A percentile compares a stretch with the other conserved stretches of the same genome.
These are phyloP conservation scores for Hemiprocne comata DNA, from an alignment of 2,113 vertebrate genomes.

Conservation along the genomic window DNA sequence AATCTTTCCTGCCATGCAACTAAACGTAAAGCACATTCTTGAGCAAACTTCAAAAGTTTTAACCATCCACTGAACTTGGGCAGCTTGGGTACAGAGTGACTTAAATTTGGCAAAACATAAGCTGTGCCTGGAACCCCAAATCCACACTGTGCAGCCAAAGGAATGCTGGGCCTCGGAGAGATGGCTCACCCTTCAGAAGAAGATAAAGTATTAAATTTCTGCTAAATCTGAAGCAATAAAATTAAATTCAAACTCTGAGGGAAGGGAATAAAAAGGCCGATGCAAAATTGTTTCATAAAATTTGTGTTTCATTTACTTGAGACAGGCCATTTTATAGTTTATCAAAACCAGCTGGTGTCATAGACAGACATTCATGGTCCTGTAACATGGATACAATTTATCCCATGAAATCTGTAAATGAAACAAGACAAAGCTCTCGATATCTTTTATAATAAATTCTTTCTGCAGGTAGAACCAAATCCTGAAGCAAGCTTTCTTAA, in stretches of 20 bases:
- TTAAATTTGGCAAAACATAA: not conserved
- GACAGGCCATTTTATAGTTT: not conserved
- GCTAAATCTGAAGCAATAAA: slow-evolving; percentile 21
- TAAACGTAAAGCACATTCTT: not conserved
- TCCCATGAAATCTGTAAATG: not conserved
- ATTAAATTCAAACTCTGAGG: not conserved
- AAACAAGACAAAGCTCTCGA: slow-evolving; percentile 24
- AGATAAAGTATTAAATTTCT: slow-evolving; percentile 31
- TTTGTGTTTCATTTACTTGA: slow-evolving; percentile 21
- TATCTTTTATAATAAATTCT: slow-evolving; percentile 37
- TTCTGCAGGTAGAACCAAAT: slow-evolving; percentile 30
- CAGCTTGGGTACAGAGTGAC: not conserved
- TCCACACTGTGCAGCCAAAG: not conserved
- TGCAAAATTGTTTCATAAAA: not conserved
- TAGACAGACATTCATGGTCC: not conserved
- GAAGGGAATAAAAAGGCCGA: not conserved
- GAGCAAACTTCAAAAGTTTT: slow-evolving; percentile 10
- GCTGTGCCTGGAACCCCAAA: not conserved
- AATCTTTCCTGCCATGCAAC: not conserved
- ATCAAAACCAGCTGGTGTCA: slow-evolving; percentile 57
- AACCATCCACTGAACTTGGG: not conserved
- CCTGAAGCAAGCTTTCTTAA: not conserved
- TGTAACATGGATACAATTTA: not conserved
- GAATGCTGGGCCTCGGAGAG: not conserved
- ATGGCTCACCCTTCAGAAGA: not conserved